A percentile compares a stretch with the other conserved stretches of the same genome.
phyloP scores from a whole-genome alignment of 2,113 vertebrate genomes.

The Noctilio leporinus region DNA sequence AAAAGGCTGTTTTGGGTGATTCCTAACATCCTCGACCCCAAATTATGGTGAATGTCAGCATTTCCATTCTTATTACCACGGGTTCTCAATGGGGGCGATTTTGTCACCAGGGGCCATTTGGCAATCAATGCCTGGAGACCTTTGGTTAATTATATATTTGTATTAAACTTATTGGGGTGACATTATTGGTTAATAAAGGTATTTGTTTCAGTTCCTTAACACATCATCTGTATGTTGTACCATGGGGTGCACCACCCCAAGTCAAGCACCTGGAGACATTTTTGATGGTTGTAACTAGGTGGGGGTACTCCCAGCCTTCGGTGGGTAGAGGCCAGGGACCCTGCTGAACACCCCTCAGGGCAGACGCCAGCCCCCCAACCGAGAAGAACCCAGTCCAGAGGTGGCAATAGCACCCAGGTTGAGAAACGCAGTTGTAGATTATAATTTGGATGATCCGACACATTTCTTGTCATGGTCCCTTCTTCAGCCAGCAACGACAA shows the following conservation, averaged over 20 bases:
- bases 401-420: rapidly evolving
- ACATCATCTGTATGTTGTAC: no score
- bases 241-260: no score
- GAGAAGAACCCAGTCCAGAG: rapidly evolving
- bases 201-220: no score
- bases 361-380: no score
- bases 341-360: no score
- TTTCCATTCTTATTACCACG: neutral
- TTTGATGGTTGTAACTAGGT: no score
- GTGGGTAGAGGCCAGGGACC: no score
- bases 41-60: no score
- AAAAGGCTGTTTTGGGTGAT: neutral
- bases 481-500: neutral
- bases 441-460: neutral
- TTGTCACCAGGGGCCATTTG: neutral
- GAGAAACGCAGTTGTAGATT: neutral
- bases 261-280: no score
- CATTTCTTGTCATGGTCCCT: neutral
- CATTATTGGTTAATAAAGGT: no score
- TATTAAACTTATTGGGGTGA: no score
- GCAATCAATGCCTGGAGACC: neutral
- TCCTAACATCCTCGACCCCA: neutral
- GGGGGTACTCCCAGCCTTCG: no score
- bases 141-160: neutral
- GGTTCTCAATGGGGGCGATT: rapidly evolving